Percentiles rank a stretch among this genome's conserved stretches.
These are phyloP conservation scores for Gasterosteus aculeatus DNA, from an alignment of 2,113 vertebrate genomes.

Conservation along the genomic window DNA sequence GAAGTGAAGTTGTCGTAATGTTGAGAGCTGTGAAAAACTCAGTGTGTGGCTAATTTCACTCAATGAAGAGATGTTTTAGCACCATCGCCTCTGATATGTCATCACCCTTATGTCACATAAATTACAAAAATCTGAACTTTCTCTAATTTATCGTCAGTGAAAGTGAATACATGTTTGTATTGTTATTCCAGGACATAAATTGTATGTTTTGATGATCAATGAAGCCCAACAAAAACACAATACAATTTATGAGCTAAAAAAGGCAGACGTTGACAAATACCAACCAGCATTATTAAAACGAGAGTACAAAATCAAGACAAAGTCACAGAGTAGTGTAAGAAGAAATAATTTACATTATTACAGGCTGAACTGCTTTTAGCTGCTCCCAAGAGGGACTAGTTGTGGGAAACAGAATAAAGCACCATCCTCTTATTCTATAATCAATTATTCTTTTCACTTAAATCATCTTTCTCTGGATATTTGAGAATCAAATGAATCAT, in stretches of 20 bases:
- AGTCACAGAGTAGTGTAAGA: neutral
- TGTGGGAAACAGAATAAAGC: neutral
- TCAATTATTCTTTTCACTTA: neutral
- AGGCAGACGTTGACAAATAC: neutral
- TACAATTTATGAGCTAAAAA: neutral
- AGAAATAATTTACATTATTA: neutral
- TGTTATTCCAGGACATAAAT: neutral
- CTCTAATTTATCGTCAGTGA: neutral
- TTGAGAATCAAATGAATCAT: neutral
- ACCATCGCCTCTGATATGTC: neutral
- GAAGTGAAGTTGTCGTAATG: constrained; percentile 59
- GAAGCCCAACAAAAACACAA: neutral
- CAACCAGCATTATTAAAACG: neutral
- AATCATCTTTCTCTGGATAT: neutral
- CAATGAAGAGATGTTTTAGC: neutral
- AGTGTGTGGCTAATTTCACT: neutral
- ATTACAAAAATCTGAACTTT: neutral
- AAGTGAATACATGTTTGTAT: neutral
- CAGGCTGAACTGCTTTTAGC: neutral
- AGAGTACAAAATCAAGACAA: neutral
- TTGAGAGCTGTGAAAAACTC: constrained; percentile 9
- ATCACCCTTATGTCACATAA: neutral
- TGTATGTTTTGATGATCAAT: neutral
- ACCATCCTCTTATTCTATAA: neutral
- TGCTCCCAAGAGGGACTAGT: neutral